Percentiles rank a stretch among this genome's conserved stretches.
Evolutionary conservation across 2,888 invertebrate genomes (phyloP).

Genomic region (Caenorhabditis becei): DNA sequence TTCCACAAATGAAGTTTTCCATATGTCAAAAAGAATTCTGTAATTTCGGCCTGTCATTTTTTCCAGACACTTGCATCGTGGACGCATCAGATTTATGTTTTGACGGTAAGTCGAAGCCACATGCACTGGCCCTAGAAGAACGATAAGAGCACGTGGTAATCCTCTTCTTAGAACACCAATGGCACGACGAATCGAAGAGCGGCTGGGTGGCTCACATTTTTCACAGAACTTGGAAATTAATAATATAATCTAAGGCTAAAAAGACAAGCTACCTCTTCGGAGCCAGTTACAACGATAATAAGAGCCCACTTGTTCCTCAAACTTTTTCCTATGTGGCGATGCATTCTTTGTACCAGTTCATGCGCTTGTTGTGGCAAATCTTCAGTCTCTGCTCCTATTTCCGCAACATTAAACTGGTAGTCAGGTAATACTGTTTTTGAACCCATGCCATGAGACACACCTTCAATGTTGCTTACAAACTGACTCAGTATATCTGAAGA

Average conservation of each 20-base stretch:
- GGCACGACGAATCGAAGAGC: conserved; percentile 68
- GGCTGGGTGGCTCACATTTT: conserved; percentile 74
- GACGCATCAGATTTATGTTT: conserved; percentile 76
- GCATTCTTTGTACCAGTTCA: conserved; percentile 72
- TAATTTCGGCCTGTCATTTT: conserved; percentile 72
- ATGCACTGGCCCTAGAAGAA: conserved; percentile 79
- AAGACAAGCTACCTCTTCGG: conserved; percentile 74
- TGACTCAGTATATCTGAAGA: conserved; percentile 78
- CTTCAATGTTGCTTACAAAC: conserved; percentile 74
- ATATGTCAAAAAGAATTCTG: conserved; percentile 68
- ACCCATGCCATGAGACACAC: conserved; percentile 81
- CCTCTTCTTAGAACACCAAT: conserved; percentile 71
- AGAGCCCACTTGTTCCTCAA: conserved; percentile 74
- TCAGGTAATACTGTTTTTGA: conserved; percentile 68
- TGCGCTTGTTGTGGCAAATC: conserved; percentile 74
- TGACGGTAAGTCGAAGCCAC: conserved; percentile 76
- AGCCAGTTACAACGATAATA: conserved; percentile 76
- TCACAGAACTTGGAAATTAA: conserved; percentile 68
- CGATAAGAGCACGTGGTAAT: conserved; percentile 73
- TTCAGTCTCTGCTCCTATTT: conserved; percentile 74
- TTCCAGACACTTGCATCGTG: conserved; percentile 70
- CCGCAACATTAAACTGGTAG: conserved; percentile 80
- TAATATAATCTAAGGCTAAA: too few relatives aligned
- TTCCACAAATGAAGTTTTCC: conserved; percentile 71
- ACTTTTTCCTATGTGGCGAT: conserved; percentile 49